These are phyloP conservation scores for Hypocryptadius cinnamomeus DNA, from an alignment of 2,113 vertebrate species.

Conservation along the genomic window DNA sequence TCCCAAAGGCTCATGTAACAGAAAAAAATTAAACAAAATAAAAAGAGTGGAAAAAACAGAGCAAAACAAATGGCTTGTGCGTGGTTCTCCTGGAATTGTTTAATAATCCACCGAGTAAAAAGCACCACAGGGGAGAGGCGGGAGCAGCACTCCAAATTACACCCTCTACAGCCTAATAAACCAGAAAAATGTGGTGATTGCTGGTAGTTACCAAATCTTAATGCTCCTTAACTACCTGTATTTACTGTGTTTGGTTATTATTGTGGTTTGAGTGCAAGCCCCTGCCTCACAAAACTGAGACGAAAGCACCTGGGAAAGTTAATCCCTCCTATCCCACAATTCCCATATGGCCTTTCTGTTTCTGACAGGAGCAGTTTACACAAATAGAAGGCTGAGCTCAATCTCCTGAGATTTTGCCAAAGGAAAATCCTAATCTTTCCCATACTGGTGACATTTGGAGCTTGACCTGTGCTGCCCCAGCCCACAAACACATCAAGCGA, in stretches of 20 bases:
- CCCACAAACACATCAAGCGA: accelerated
- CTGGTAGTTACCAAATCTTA: background rate
- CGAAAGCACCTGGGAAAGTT: background rate
- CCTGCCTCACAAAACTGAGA: background rate
- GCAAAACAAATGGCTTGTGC: background rate
- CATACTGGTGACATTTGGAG: background rate
- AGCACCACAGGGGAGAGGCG: background rate
- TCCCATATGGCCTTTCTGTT: background rate
- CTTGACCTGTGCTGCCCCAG: background rate
- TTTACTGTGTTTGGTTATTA: background rate
- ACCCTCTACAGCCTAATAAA: background rate
- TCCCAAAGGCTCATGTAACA: background rate
- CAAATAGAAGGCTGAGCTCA: background rate
- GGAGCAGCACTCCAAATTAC: background rate
- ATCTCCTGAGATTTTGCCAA: background rate
- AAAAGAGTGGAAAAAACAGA: background rate
- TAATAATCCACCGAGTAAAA: background rate
- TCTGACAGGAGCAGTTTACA: background rate
- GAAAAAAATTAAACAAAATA: background rate
- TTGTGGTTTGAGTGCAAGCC: background rate
- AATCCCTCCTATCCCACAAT: background rate
- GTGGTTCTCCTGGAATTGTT: background rate
- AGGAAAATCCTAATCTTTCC: background rate
- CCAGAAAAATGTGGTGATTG: background rate
- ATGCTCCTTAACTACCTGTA: background rate